These are phyloP conservation scores for Sarcophaga subvicina DNA, from an alignment of 2,888 invertebrate species.

Conservation along the genomic window DNA sequence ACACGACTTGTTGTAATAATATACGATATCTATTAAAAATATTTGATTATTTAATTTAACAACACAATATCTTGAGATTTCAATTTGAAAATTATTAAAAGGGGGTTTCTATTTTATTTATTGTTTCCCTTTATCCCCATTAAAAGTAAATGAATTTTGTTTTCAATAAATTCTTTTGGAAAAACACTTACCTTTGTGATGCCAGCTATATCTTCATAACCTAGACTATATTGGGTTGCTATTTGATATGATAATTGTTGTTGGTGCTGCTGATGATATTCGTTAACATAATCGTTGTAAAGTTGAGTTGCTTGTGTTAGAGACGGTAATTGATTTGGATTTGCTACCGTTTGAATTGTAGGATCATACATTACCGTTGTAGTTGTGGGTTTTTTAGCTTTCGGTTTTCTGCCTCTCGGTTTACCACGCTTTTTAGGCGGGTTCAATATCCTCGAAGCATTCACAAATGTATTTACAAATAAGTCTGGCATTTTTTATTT, in stretches of 20 bases:
- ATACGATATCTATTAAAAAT: slow-evolving; percentile 42
- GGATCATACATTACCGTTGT: slow-evolving; percentile 63
- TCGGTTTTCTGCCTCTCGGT: slow-evolving; percentile 66
- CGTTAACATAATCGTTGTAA: slow-evolving; percentile 69
- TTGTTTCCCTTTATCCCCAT: not conserved
- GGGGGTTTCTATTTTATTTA: not conserved
- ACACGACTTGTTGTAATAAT: slow-evolving; percentile 61
- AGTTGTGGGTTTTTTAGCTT: slow-evolving; percentile 56
- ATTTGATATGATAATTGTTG: slow-evolving; percentile 59
- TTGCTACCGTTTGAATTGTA: slow-evolving; percentile 36
- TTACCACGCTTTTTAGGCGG: slow-evolving; percentile 68
- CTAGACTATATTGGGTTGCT: slow-evolving; percentile 58
- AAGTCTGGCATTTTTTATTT: slow-evolving; percentile 65
- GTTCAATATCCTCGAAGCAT: slow-evolving; percentile 66
- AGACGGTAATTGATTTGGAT: slow-evolving; percentile 36
- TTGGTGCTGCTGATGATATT: slow-evolving; percentile 63
- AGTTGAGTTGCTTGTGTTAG: slow-evolving; percentile 54
- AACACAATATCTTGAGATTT: slow-evolving; percentile 53
- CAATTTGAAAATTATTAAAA: slow-evolving; percentile 6
- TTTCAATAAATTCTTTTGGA: slow-evolving; percentile 35
- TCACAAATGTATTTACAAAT: slow-evolving; percentile 68
- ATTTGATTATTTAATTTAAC: slow-evolving; percentile 54
- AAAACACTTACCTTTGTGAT: slow-evolving; percentile 61
- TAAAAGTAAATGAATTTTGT: slow-evolving; percentile 10
- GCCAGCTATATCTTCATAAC: slow-evolving; percentile 64